Conservation (phyloP, 2,113 vertebrate genomes). For the Physeter macrocephalus region DNA sequence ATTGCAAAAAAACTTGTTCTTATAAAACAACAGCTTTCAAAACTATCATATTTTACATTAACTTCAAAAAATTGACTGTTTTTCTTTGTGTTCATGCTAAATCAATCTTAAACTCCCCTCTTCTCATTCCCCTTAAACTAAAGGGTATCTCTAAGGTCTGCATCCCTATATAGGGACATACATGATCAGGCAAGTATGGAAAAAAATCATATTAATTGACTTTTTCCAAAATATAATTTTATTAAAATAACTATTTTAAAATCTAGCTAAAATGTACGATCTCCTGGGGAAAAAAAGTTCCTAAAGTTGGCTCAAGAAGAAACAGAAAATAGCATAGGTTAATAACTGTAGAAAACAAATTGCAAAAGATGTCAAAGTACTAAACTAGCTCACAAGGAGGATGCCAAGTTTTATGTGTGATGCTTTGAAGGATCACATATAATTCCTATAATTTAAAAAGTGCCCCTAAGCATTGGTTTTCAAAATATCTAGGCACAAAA, state of each 20-base stretch:
- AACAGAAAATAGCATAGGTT: background rate
- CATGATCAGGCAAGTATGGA: background rate
- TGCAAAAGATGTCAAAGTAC: background rate
- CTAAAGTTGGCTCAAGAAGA: background rate
- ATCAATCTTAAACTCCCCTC: background rate
- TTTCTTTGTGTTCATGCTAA: background rate
- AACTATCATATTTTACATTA: background rate
- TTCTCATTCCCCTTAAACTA: background rate
- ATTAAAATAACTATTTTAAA: background rate
- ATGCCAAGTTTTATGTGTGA: background rate
- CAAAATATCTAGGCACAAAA: background rate
- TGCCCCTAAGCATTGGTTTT: background rate
- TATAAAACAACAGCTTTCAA: background rate
- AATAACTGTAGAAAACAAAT: background rate
- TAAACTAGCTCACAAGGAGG: background rate
- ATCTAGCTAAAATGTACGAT: background rate
- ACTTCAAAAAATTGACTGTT: background rate
- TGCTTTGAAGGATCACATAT: background rate
- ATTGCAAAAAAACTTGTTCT: background rate
- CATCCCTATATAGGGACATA: background rate
- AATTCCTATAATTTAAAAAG: background rate
- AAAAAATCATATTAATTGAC: background rate
- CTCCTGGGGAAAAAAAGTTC: background rate
- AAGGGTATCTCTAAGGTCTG: background rate
- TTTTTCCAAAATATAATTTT: conserved; percentile 10